Conservation (phyloP, 2,113 vertebrate species). For the rabbit (Oryctolagus cuniculus) region mOryCun1.1 NC_091432.1:156802501-156803000, state of each 20-base stretch:
- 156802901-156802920: background rate
- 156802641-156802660: background rate
- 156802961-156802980: background rate
- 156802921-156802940: background rate
- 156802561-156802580: background rate
- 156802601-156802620: background rate
- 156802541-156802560: constrained; percentile 3
- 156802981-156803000: background rate
- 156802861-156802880: background rate
- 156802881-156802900: background rate
- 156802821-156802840: background rate
- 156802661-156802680: background rate
- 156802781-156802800: background rate
- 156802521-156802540: background rate
- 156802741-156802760: background rate
- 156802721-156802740: background rate
- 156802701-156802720: background rate
- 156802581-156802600: background rate
- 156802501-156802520: background rate
- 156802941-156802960: no score
- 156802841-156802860: background rate
- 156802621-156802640: background rate
- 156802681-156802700: background rate
- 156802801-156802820: background rate
- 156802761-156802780: background rate